These are phyloP conservation scores for Oreochromis niloticus DNA, from an alignment of 2,113 vertebrate species.

Conservation along the genomic window DNA sequence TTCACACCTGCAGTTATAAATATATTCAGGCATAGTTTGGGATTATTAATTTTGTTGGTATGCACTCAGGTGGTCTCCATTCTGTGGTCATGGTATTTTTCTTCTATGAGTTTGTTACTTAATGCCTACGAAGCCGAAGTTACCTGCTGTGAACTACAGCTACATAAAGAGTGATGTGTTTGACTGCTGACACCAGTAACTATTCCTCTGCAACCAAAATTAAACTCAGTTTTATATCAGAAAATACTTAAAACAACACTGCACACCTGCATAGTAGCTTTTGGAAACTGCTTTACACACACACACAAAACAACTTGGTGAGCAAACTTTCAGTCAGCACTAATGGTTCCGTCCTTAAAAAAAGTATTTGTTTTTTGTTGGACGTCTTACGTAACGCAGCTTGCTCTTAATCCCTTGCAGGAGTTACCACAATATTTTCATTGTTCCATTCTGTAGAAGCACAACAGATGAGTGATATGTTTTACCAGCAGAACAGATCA, in stretches of 20 bases:
- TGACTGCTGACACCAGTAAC: background rate
- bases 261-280: background rate
- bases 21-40: background rate
- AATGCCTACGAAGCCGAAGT: background rate
- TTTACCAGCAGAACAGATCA: slow-evolving; percentile 12
- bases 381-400: background rate
- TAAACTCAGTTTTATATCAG: background rate
- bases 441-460: background rate
- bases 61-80: background rate
- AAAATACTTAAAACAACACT: background rate
- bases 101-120: background rate
- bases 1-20: background rate
- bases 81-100: background rate
- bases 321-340: background rate
- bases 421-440: background rate
- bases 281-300: background rate
- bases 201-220: background rate
- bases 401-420: background rate
- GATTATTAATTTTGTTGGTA: background rate
- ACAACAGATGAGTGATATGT: slow-evolving; percentile 11
- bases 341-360: background rate
- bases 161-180: background rate
- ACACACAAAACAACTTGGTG: background rate
- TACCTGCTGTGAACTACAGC: background rate
- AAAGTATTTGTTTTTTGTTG: background rate